phyloP scores from a whole-genome alignment of 92 coral and sea anemone genomes.

The Galaxea fascicularis region DNA sequence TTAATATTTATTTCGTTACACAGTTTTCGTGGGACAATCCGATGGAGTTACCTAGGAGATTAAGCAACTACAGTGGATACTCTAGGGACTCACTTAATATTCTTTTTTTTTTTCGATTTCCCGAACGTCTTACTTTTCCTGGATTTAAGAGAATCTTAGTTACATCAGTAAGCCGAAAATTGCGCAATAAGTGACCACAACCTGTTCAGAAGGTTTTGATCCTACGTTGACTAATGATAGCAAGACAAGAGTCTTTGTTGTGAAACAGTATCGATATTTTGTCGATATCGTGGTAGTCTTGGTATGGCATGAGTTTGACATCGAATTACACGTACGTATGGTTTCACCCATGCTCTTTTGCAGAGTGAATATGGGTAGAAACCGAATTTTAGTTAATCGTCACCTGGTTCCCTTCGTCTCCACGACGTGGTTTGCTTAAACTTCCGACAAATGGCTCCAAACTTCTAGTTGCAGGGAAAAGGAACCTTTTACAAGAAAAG shows the following conservation, averaged over 20 bases:
- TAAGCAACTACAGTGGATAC: not conserved
- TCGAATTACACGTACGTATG: not conserved
- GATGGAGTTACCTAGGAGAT: not conserved
- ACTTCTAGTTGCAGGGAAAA: not conserved
- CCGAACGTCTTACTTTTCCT: not conserved
- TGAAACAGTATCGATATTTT: not conserved
- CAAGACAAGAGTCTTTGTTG: not conserved
- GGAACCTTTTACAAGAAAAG: not conserved
- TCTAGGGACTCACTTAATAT: not conserved
- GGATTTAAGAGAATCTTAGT: no score
- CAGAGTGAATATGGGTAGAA: no score
- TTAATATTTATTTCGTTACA: not conserved
- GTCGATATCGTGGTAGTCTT: not conserved
- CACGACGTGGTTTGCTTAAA: not conserved
- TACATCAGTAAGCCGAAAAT: no score
- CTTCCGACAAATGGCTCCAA: not conserved
- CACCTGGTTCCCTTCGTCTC: not conserved
- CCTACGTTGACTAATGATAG: no score
- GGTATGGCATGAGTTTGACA: not conserved
- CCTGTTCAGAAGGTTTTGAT: no score
- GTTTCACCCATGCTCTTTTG: not conserved
- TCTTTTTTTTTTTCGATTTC: not conserved
- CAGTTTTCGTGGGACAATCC: not conserved
- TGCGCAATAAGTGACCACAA: no score
- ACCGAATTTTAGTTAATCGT: no score